Percentiles rank a stretch among this genome's conserved stretches.
phyloP scores from a whole-genome alignment of 2,888 invertebrate genomes.

The Tetragonisca angustula region DNA sequence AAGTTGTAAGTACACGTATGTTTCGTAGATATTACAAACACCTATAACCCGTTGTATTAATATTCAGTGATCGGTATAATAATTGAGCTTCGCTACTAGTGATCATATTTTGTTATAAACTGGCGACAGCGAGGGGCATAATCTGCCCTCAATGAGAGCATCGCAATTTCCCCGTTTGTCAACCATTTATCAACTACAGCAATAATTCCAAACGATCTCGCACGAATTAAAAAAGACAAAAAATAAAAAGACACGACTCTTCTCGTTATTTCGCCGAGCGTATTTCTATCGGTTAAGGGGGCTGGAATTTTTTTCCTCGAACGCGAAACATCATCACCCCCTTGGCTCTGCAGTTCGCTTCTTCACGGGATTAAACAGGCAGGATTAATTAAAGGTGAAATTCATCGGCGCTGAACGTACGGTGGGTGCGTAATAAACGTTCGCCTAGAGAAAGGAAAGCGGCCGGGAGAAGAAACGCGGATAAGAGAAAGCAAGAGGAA shows the following conservation, averaged over 20 bases:
- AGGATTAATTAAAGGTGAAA: slow-evolving; percentile 52
- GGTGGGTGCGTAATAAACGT: slow-evolving; percentile 36
- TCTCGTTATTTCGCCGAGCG: slow-evolving; percentile 52
- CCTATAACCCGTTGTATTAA: too few relatives aligned
- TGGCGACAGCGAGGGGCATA: too few relatives aligned
- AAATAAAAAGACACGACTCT: slow-evolving; percentile 32
- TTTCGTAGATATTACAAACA: too few relatives aligned
- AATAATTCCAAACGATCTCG: slow-evolving; percentile 33
- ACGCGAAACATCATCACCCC: not conserved
- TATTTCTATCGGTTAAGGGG: slow-evolving; percentile 32
- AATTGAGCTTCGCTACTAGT: too few relatives aligned
- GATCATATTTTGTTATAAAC: too few relatives aligned
- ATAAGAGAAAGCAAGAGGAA: not conserved
- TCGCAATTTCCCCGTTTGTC: not conserved
- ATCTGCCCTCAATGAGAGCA: too few relatives aligned
- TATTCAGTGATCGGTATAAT: too few relatives aligned
- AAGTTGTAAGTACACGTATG: too few relatives aligned
- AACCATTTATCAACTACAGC: slow-evolving; percentile 21
- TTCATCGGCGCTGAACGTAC: slow-evolving; percentile 24
- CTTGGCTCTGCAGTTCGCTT: not conserved
- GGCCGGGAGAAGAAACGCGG: not conserved
- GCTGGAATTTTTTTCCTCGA: slow-evolving; percentile 19
- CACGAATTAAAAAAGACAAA: slow-evolving; percentile 1
- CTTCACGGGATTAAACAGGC: slow-evolving; percentile 26
- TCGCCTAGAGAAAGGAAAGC: not conserved